Evolutionary conservation across 2,888 invertebrate species (phyloP), one percentile per base, ranked within the genome.

Genomic region (Cheilosia impressa): DNA sequence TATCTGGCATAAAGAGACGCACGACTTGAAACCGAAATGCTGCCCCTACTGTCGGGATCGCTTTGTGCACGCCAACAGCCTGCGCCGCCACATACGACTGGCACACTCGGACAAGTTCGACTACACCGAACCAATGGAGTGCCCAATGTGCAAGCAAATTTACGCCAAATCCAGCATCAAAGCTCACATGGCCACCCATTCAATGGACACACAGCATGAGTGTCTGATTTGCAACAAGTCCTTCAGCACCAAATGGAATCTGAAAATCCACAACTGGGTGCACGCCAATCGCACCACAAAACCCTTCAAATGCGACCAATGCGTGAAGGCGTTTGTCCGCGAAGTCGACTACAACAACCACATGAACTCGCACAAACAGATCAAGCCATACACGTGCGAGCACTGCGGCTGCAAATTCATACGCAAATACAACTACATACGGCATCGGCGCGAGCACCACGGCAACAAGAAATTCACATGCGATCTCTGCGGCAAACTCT

Each of bases 371-470:
- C 97, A 97, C 93, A 95, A 96, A 88, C 95, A 96, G 80, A 95
- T 96, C 53, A 94, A 96, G 66, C 97, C 97, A 2, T 97, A 91
- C 68, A 97, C 97, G 0, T 97, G 97, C 92, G 97, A 97, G 92
- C 95, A 96, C 91, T 97, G 97, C 92, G 97, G 97, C 52, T 96
- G 96, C 83, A 96, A 96, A 92, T 97, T 97, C 92, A 96, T 97
- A 83, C 93, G 97, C 80, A 97, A 97, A 91, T 97, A 96, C 92
- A 97, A 97, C 92, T 97, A 97, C 91, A 95, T 96, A 90, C 93
- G 97, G 52, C 97, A 98, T 91, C 95, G 97, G 6, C 94, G 95
- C 55, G 97, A 97, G 89, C 97, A 98, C 92, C 96, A 96, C 89
- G 95, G 94, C 89, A 95, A 94, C 66, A 96, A 97, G 91, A 95